These are phyloP conservation scores for Eupristina koningsbergeri DNA, from an alignment of 1,140 invertebrate genomes.

Conservation along the genomic window DNA sequence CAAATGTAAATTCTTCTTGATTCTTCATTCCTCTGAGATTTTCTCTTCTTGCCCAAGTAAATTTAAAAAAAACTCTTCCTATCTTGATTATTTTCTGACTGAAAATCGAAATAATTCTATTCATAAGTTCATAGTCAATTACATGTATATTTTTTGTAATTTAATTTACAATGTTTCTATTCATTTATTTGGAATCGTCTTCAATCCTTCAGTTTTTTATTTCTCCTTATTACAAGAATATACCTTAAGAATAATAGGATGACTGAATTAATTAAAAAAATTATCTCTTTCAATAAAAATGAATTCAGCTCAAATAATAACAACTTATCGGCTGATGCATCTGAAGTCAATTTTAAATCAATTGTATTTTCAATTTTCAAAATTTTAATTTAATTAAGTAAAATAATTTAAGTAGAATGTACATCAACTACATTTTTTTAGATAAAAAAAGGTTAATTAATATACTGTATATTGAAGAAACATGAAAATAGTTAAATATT, in stretches of 20 bases:
- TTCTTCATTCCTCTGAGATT: background rate
- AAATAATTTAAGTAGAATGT: too few species aligned
- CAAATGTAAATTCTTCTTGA: background rate
- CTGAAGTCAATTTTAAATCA: background rate
- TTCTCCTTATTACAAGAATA: background rate
- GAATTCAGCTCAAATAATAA: constrained; percentile 24
- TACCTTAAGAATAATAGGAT: constrained; percentile 11
- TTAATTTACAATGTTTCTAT: background rate
- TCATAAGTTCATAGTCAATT: constrained; percentile 43
- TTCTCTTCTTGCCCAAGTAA: too few species aligned
- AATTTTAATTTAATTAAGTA: too few species aligned
- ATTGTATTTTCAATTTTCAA: constrained; percentile 6
- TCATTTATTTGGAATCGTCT: background rate
- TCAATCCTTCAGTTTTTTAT: background rate
- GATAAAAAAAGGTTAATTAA: too few species aligned
- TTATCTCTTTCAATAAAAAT: constrained; percentile 40
- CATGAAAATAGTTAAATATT: too few species aligned
- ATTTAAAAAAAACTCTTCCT: too few species aligned
- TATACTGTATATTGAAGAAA: too few species aligned
- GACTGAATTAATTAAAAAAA: constrained; percentile 37
- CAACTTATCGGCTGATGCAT: background rate
- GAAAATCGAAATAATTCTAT: constrained; percentile 13
- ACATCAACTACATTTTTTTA: too few species aligned
- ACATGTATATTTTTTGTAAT: constrained; percentile 1
- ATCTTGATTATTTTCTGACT: too few species aligned